Base-by-base conservation (phyloP, 2,888 invertebrate species). In the Aquatica leii region DNA sequence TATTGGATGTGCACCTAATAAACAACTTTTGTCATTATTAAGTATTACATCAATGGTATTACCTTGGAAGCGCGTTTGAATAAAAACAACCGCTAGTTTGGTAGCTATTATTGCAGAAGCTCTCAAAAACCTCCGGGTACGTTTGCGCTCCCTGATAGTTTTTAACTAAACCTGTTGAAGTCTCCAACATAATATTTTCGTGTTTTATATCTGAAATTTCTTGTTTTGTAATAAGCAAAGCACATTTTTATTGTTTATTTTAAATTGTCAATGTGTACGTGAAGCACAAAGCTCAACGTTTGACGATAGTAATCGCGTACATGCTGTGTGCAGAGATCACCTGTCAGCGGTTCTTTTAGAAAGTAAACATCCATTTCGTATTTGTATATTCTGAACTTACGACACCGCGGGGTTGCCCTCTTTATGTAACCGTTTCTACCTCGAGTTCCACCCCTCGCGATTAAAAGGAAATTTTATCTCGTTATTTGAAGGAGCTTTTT, bases 41-140 rank as follows among this genome's bases (percentile, higher is more conserved):
- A n/a, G n/a, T n/a, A n/a, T n/a, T n/a, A n/a, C n/a, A n/a, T n/a
- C n/a, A n/a, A n/a, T n/a, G n/a, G n/a, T 50, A 50, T 62, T 67
- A 77, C 77, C 78, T 77, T 65, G 58, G 77, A 6, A 6, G 2
- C 24, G 78, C 62, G 18, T 76, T 78, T 2, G 77, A 67, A 65
- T 81, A 80, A 65, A 79, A 78, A 65, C 79, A 79, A 21, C 79
- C 79, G 5, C 75, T 58, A 50, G 78, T 76, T 66, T 78, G 79
- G 64, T 80, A 77, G 14, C 74, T 62, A 8, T 73, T 71, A 3
- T 75, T 65, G 61, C 80, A 80, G 17, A 80, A 69, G n/a, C 77
- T 78, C 60, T 80, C 80, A 50, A 78, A 79, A 34, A 70, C 71
- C 43, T 80, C 79, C 8, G 73, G 46, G 15, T 69, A 67, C 21